Evolutionary conservation across 2,113 vertebrate genomes (phyloP).

Genomic region (Gobiocypris rarus): DNA sequence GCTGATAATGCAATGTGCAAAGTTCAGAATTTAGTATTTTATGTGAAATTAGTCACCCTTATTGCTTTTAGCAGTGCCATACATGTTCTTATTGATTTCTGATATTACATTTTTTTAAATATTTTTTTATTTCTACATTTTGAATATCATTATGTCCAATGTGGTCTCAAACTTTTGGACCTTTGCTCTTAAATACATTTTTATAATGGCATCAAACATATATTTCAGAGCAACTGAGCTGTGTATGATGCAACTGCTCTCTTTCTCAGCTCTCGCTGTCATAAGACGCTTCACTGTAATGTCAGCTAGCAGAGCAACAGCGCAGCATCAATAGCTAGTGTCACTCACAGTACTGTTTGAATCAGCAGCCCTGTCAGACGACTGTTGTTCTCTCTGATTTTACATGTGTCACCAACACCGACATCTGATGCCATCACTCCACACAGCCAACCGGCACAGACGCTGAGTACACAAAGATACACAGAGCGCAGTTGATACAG

Average conservation of each 20-base stretch:
- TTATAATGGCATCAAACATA: neutral
- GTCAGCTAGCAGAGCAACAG: slow-evolving; percentile 25
- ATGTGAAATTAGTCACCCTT: neutral
- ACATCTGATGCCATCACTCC: slow-evolving; percentile 38
- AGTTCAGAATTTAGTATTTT: neutral
- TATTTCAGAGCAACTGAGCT: neutral
- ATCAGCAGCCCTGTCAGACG: slow-evolving; percentile 49
- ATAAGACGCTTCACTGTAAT: slow-evolving; percentile 18
- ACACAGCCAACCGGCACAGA: slow-evolving; percentile 34
- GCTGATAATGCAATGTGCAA: neutral
- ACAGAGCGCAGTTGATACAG: neutral
- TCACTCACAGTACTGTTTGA: slow-evolving; percentile 45
- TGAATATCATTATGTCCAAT: neutral
- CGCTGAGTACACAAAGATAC: slow-evolving; percentile 11
- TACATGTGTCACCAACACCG: slow-evolving; percentile 34
- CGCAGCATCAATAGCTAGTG: slow-evolving; percentile 35
- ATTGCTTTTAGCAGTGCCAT: neutral
- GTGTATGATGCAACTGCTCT: neutral
- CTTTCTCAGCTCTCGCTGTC: slow-evolving; percentile 15
- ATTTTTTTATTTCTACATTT: neutral
- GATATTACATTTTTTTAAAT: neutral
- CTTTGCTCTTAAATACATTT: neutral
- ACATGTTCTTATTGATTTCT: neutral
- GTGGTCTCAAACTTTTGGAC: neutral
- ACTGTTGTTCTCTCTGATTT: slow-evolving; percentile 25